Evolutionary conservation across 2,113 vertebrate genomes (phyloP), one percentile per base, ranked within the genome.

Genomic region (Junco hyemalis): DNA sequence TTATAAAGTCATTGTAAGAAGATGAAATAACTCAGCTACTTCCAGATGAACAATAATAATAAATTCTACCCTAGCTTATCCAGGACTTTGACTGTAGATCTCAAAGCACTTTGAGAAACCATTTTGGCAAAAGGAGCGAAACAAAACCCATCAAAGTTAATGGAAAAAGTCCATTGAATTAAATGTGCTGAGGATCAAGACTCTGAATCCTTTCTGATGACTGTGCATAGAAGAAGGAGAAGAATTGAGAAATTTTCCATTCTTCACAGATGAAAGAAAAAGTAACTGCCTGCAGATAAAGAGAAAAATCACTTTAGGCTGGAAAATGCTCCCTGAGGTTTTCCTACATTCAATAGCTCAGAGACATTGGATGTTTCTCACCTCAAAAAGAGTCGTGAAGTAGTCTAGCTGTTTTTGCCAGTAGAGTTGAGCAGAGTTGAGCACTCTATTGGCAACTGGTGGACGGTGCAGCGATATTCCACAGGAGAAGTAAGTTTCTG

Each of bases 221-320:
- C 71, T 77, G 60, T 61, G 87, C 82, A 80, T 47, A 78, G 59
- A 87, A 88, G 48, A 5, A 92, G 90, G 40, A 88, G 73, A 86
- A 74, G 76, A 94, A 93, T 42, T 83, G 82, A 94, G 90, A 88
- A 86, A 91, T 94, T 81, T 92, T 92, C 90, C 74, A 80, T 95
- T 96, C 85, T 94, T 87, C 71, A 79, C 56, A 90, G 88, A 95
- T 95, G 90, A 96, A 96, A 96, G 93, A 77, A 86, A 94, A 70
- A 88, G 74, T 63, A 94, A 87, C 63, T 78, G 71, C 73, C 82
- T 87, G 63, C 59, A 94, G 90, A 96, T 88, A 56, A 92, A 92
- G 40, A 65, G 86, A 92, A 95, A 95, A 91, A 80, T 92, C 72
- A 51, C 82, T 88, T 93, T 78, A 86, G 57, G 60, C 40, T 81